These are phyloP conservation scores for Micrasema longulum DNA, from an alignment of 1,140 invertebrate genomes.

Conservation along the genomic window DNA sequence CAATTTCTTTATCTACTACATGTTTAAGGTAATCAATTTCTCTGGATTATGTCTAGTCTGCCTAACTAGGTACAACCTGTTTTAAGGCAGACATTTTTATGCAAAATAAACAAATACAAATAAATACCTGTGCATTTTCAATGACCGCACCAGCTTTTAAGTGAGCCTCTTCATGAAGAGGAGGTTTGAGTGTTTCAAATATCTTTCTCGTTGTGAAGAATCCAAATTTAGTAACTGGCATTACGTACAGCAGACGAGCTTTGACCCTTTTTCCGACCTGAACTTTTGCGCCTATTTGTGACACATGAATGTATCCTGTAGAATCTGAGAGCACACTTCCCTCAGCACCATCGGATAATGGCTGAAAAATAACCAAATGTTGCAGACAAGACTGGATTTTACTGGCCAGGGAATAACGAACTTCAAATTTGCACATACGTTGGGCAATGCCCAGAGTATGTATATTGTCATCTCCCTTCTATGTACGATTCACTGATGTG, in stretches of 20 bases:
- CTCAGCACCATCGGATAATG: conserved; percentile 70
- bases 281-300: conserved; percentile 61
- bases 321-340: conserved; percentile 68
- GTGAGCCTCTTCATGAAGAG: conserved; percentile 60
- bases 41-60: too few species aligned
- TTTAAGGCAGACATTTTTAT: too few species aligned
- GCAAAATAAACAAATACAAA: too few species aligned
- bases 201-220: conserved; percentile 63
- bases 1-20: too few species aligned
- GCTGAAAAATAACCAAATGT: conserved; percentile 53
- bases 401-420: too few species aligned
- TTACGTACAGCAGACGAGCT: conserved; percentile 74
- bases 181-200: conserved; percentile 58
- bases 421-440: too few species aligned
- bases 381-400: too few species aligned
- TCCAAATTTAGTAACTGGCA: conserved; percentile 75
- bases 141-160: conserved; percentile 59
- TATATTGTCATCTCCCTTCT: too few species aligned
- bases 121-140: conserved; percentile 62
- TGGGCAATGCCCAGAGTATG: too few species aligned
- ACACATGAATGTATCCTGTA: conserved; percentile 68
- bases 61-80: too few species aligned
- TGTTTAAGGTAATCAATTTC: too few species aligned
- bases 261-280: conserved; percentile 62
- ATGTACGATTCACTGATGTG: too few species aligned